Percentiles rank a stretch among this genome's conserved stretches.
Conservation (phyloP, 2,113 vertebrate species). For the Barbus barbus region DNA sequence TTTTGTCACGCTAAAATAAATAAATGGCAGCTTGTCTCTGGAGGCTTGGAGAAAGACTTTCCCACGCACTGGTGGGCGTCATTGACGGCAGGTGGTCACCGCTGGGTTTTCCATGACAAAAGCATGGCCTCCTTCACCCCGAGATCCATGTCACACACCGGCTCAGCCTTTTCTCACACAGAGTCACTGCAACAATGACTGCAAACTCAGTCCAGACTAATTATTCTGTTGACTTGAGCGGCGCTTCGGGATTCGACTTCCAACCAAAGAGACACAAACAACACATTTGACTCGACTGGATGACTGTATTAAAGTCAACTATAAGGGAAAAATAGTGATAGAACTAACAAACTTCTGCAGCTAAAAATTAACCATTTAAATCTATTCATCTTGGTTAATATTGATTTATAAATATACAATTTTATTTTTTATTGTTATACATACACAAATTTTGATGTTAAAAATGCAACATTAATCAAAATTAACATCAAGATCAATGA, state of each 20-base stretch:
- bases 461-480: too few species aligned
- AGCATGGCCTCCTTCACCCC: constrained; percentile 15
- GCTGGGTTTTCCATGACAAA: constrained; percentile 53
- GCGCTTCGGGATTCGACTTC: not conserved
- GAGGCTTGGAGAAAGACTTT: constrained; percentile 13
- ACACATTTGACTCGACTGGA: not conserved
- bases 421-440: too few species aligned
- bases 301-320: not conserved
- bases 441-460: too few species aligned
- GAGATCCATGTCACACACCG: constrained; percentile 15
- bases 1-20: constrained; percentile 8
- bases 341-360: too few species aligned
- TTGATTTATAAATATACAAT: too few species aligned
- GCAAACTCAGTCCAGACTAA: constrained; percentile 9
- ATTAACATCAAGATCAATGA: too few species aligned
- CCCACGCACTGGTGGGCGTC: constrained; percentile 40
- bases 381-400: too few species aligned
- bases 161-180: not conserved
- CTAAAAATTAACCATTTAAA: too few species aligned
- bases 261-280: not conserved
- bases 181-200: constrained; percentile 20
- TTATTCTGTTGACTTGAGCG: constrained; percentile 2
- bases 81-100: constrained; percentile 50
- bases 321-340: not conserved
- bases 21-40: constrained; percentile 7